Evolutionary conservation across 2,888 invertebrate species (phyloP).

Genomic region (Maniola hyperantus): DNA sequence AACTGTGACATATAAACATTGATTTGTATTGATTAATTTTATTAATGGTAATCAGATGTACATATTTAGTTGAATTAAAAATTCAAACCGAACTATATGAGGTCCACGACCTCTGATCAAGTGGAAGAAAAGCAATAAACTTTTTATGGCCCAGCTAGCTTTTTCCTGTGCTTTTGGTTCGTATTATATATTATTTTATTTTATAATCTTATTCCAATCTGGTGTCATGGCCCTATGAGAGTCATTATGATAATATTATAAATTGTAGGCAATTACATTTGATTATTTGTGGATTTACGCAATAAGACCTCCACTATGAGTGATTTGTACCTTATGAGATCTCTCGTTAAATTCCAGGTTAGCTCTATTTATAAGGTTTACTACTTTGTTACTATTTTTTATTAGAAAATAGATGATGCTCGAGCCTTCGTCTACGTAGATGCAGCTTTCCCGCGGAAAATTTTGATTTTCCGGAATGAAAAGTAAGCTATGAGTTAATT

Average conservation of each 20-base stretch:
- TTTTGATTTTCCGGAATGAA: no score
- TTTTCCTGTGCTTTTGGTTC: conserved; percentile 57
- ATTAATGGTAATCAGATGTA: conserved; percentile 58
- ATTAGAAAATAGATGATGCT: no score
- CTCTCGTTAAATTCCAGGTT: not conserved
- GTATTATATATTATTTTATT: conserved; percentile 47
- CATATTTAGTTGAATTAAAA: conserved; percentile 34
- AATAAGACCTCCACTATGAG: conserved; percentile 1
- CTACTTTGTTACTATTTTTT: no score
- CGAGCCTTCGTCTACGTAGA: no score
- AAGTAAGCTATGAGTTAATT: no score
- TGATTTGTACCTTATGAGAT: not conserved
- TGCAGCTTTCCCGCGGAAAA: no score
- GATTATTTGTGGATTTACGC: conserved; percentile 20
- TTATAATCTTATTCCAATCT: conserved; percentile 41
- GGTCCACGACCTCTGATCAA: conserved; percentile 64
- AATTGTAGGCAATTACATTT: conserved; percentile 25
- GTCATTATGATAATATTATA: conserved; percentile 30
- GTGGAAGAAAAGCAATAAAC: conserved; percentile 75
- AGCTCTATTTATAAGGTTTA: not conserved
- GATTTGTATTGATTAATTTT: conserved; percentile 63
- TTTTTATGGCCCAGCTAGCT: conserved; percentile 65
- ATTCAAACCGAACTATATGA: conserved; percentile 48
- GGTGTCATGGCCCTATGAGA: conserved; percentile 33
- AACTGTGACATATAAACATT: conserved; percentile 40